These are phyloP conservation scores for Idaea dimidiata DNA, from an alignment of 2,888 invertebrate species.

Conservation along the genomic window DNA sequence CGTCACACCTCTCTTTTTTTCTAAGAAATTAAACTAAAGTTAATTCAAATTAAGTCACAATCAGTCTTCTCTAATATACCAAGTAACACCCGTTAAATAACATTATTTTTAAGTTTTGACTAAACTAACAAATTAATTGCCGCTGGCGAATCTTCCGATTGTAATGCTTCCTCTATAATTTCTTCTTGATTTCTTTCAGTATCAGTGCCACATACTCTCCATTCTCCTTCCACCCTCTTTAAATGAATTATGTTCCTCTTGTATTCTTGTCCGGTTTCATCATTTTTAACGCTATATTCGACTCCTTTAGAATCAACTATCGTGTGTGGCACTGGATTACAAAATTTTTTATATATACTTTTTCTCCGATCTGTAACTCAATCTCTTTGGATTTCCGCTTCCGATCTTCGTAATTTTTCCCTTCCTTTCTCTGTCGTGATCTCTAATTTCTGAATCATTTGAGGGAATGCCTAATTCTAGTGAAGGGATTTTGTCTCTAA, in stretches of 20 bases:
- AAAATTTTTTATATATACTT: conserved; percentile 31
- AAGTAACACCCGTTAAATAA: no score
- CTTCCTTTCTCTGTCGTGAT: conserved; percentile 26
- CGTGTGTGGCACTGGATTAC: conserved; percentile 20
- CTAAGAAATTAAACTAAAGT: no score
- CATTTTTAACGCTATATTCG: conserved; percentile 24
- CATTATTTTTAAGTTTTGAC: no score
- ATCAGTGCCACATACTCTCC: conserved; percentile 13
- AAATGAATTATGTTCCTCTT: conserved; percentile 28
- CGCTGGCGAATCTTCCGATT: not conserved
- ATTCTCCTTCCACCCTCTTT: conserved; percentile 28
- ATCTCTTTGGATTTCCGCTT: conserved; percentile 22
- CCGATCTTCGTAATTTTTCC: conserved; percentile 27
- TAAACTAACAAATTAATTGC: not conserved
- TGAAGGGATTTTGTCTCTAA: conserved; percentile 30
- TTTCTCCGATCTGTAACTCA: conserved; percentile 25
- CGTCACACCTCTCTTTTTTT: no score
- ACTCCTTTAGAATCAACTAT: conserved; percentile 11
- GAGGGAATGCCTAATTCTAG: conserved; percentile 9
- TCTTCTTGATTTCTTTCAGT: no score
- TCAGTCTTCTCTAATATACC: no score
- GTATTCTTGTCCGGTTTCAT: conserved; percentile 25
- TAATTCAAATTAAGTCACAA: no score
- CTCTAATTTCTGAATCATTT: conserved; percentile 24
- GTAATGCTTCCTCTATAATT: not conserved